A percentile compares a stretch with the other conserved stretches of the same genome.
phyloP scores from a whole-genome alignment of 2,113 vertebrate genomes.

The Hirundichthys speculiger region DNA sequence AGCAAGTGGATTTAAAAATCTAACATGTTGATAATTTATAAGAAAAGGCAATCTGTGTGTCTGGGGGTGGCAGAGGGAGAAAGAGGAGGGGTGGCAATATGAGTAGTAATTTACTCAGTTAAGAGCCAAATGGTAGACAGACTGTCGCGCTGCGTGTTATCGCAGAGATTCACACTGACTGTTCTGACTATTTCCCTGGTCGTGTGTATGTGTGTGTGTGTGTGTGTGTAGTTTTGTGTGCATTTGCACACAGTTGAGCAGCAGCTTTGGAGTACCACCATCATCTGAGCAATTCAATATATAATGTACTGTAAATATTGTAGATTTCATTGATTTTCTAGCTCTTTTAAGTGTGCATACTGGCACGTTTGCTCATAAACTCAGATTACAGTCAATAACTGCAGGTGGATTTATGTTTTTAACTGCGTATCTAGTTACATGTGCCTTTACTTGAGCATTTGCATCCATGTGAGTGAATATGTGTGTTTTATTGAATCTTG shows the following conservation, averaged over 20 bases:
- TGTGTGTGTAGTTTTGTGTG: slow-evolving; percentile 40
- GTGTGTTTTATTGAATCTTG: slow-evolving; percentile 93
- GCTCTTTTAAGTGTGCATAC: slow-evolving; percentile 41
- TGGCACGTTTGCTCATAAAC: slow-evolving; percentile 45
- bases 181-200: slow-evolving; percentile 84
- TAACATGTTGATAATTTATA: slow-evolving; percentile 77
- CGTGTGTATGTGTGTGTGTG: too few species aligned
- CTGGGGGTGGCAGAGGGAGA: slow-evolving; percentile 64
- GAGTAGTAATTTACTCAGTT: slow-evolving; percentile 89
- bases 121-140: slow-evolving; percentile 96
- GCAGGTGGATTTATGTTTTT: slow-evolving; percentile 35
- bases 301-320: slow-evolving; percentile 51
- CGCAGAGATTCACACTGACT: slow-evolving; percentile 85
- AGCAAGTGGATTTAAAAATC: slow-evolving; percentile 71
- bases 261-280: slow-evolving; percentile 54
- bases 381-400: slow-evolving; percentile 25
- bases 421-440: slow-evolving; percentile 29
- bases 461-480: slow-evolving; percentile 81
- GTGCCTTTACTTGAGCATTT: slow-evolving; percentile 43
- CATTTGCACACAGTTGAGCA: slow-evolving; percentile 47
- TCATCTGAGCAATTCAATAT: slow-evolving; percentile 50
- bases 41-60: slow-evolving; percentile 75
- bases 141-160: slow-evolving; percentile 94
- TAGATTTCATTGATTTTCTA: slow-evolving; percentile 48
- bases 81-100: slow-evolving; percentile 66